phyloP scores from a whole-genome alignment of 1,140 invertebrate genomes.

The Acyrthosiphon pisum region DNA sequence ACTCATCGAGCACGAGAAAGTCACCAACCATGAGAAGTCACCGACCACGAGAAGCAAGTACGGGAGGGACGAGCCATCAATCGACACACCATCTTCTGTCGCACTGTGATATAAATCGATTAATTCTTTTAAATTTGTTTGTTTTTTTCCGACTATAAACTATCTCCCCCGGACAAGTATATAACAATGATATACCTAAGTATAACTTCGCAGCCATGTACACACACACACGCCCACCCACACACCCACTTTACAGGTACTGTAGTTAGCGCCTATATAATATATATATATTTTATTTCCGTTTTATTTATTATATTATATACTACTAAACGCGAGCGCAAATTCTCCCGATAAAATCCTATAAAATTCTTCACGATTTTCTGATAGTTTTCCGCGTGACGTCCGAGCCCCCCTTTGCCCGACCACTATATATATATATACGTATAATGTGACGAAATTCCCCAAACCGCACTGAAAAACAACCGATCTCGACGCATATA shows the following conservation, averaged over 20 bases:
- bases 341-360: too few relatives aligned
- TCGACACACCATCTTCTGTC: conserved; percentile 28
- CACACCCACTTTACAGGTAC: not conserved
- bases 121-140: not conserved
- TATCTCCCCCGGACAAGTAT: not conserved
- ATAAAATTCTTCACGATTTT: too few relatives aligned
- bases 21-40: not conserved
- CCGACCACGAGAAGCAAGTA: not conserved
- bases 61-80: not conserved
- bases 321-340: too few relatives aligned
- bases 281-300: not conserved
- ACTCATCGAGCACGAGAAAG: too few relatives aligned
- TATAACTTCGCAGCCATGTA: not conserved
- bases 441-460: too few relatives aligned
- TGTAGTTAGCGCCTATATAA: not conserved
- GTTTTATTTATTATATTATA: not conserved
- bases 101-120: conserved; percentile 45
- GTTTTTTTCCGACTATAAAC: not conserved
- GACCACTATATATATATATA: not conserved
- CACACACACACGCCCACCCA: not conserved
- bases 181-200: not conserved
- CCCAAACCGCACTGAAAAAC: not conserved
- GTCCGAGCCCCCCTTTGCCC: too few relatives aligned
- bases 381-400: not conserved
- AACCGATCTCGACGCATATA: not conserved